Percentiles rank a stretch among this genome's conserved stretches.
Conservation (phyloP, 2,797 vertebrate genomes). For the Ctenosaura bakeri region DNA sequence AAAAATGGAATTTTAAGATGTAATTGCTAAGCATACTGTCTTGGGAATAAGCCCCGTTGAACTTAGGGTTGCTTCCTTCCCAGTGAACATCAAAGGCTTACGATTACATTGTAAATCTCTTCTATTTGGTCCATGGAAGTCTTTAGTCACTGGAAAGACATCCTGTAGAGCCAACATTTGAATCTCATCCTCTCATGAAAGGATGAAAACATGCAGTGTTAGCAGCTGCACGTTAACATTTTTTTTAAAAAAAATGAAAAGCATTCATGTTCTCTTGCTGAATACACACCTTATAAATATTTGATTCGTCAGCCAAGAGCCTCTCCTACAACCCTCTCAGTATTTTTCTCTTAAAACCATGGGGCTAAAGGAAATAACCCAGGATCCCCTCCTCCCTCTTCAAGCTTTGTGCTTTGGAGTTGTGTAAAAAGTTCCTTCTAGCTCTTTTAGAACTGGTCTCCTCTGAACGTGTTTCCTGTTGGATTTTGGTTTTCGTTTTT, state of each 20-base stretch:
- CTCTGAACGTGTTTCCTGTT: not conserved
- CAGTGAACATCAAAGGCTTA: no score
- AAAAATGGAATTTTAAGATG: not conserved
- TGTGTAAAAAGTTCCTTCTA: not conserved
- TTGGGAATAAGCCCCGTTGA: no score
- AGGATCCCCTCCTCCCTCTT: not conserved
- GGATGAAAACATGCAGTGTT: not conserved
- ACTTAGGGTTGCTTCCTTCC: no score
- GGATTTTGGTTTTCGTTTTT: not conserved
- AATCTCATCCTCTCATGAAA: not conserved
- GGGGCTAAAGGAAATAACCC: not conserved
- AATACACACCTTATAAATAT: slow-evolving; percentile 25
- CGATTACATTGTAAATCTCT: not conserved
- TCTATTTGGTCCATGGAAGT: not conserved
- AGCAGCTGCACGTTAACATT: not conserved
- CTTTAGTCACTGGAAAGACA: not conserved
- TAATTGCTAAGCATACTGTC: not conserved
- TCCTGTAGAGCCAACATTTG: not conserved
- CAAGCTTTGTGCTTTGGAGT: not conserved
- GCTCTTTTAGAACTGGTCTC: not conserved
- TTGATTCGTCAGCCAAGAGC: not conserved
- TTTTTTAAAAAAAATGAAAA: not conserved
- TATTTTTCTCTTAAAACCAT: not conserved
- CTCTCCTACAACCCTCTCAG: not conserved
- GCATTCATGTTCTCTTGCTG: not conserved